Evolutionary conservation across 2,888 invertebrate genomes (phyloP), one percentile per base, ranked within the genome.

Genomic region (Marasmarcha lunaedactyla): DNA sequence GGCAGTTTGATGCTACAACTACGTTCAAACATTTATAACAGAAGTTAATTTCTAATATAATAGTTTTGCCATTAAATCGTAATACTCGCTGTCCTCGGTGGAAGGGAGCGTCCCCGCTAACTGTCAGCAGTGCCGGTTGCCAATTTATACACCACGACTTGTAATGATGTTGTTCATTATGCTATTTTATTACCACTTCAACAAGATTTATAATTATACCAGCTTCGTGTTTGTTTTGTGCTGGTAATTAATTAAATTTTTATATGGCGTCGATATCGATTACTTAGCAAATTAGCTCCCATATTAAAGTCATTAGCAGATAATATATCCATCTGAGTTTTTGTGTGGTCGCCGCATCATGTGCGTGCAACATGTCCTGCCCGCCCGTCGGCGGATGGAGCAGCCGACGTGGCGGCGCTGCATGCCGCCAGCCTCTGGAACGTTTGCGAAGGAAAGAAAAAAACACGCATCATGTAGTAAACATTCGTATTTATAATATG

Each of bases 401-500:
- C 7, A 7, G 7, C 20, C 7, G 20, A 20, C 20, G 20, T 7
- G 7, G 20, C 20, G n/a, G 20, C 20, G 20, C 3, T 7, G 7
- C 20, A 20, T 20, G 4, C 3, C 20, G 7, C 20, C 7, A 20
- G 20, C 20, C 20, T 5, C 7, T 20, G 20, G 7, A 3, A 20
- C 20, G 20, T 20, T 7, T 7, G 20, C 11, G n/a, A n/a, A 30
- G 47, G 52, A 51, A 58, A 66, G 15, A 45, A 67, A 71, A 73
- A 81, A 83, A 79, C 73, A 71, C 77, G 62, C 69, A 68, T 66
- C 66, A 68, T 72, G 71, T 83, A 81, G 76, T 83, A 83, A 83
- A 81, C 83, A 83, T 83, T 83, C 78, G 81, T 78, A 81, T 81
- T 79, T 83, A 78, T 78, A 83, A 79, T 77, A 73, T 79, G 74